phyloP scores from a whole-genome alignment of 2,888 invertebrate species.

The Sarcophaga carnaria region DNA sequence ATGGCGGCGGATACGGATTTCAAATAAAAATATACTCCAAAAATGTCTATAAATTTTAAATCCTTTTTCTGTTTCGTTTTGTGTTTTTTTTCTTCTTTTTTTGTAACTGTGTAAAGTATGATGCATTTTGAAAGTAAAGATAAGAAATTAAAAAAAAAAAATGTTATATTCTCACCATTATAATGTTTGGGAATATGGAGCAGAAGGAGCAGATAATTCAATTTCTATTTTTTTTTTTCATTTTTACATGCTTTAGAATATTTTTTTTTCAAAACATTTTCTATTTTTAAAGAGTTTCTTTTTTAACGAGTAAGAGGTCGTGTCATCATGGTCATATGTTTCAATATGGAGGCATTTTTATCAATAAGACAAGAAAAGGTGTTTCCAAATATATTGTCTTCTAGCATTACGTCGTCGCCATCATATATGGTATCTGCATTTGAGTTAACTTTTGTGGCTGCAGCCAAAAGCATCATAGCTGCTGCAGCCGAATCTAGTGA shows the following conservation, averaged over 20 bases:
- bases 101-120: slow-evolving; percentile 14
- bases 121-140: not conserved
- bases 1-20: not conserved
- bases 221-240: slow-evolving; percentile 1
- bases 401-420: slow-evolving; percentile 53
- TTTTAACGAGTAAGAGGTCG: slow-evolving; percentile 77
- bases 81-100: slow-evolving; percentile 31
- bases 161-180: slow-evolving; percentile 49
- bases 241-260: slow-evolving; percentile 16
- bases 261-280: slow-evolving; percentile 35
- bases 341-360: slow-evolving; percentile 76
- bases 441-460: slow-evolving; percentile 56
- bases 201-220: slow-evolving; percentile 2
- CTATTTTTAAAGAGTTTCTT: slow-evolving; percentile 17
- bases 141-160: not conserved
- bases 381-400: slow-evolving; percentile 63
- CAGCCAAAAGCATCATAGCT: slow-evolving; percentile 66
- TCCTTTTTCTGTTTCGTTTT: not conserved
- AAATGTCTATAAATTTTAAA: too few relatives aligned
- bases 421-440: slow-evolving; percentile 50
- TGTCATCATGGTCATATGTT: slow-evolving; percentile 77
- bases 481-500: slow-evolving; percentile 71
- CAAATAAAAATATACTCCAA: slow-evolving; percentile 29
- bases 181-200: not conserved
- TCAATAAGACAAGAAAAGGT: slow-evolving; percentile 74